Conservation (phyloP, 2,113 vertebrate genomes). For the Brachirus orientalis region DNA sequence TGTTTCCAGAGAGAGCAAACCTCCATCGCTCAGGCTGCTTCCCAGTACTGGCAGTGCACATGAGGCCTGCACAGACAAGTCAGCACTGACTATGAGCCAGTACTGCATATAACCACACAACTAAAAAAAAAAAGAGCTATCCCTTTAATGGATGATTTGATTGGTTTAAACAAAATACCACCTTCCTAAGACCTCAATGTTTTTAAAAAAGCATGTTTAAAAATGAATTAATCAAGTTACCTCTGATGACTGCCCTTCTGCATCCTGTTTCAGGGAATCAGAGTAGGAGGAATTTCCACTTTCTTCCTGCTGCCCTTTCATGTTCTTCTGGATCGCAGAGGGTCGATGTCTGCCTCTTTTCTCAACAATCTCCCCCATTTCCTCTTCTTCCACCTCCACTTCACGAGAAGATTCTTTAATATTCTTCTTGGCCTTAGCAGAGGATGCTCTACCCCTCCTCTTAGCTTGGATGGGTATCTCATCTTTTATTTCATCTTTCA, state of each 20-base stretch:
- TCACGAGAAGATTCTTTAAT: neutral
- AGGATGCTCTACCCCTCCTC: conserved; percentile 45
- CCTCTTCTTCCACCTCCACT: conserved; percentile 13
- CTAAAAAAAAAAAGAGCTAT: too few relatives aligned
- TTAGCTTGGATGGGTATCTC: conserved; percentile 29
- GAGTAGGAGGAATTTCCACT: conserved; percentile 9
- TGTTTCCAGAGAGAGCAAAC: too few relatives aligned
- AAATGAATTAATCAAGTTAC: conserved; percentile 36
- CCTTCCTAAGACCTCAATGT: neutral
- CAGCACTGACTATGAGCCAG: too few relatives aligned
- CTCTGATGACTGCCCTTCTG: conserved; percentile 36
- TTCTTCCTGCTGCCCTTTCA: conserved; percentile 31
- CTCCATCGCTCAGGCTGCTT: too few relatives aligned
- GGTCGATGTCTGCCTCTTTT: conserved; percentile 39
- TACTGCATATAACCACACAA: too few relatives aligned
- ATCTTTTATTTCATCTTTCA: conserved; percentile 13
- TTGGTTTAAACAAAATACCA: too few relatives aligned
- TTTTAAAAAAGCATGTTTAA: too few relatives aligned
- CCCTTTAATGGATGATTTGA: too few relatives aligned
- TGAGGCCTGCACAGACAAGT: too few relatives aligned
- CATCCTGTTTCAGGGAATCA: conserved; percentile 12
- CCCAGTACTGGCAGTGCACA: too few relatives aligned
- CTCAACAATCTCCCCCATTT: conserved; percentile 1
- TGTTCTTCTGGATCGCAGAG: conserved; percentile 30
- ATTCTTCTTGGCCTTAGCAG: conserved; percentile 14